These are phyloP conservation scores for Phengaris alcon DNA, from an alignment of 2,888 invertebrate species.

Conservation along the genomic window DNA sequence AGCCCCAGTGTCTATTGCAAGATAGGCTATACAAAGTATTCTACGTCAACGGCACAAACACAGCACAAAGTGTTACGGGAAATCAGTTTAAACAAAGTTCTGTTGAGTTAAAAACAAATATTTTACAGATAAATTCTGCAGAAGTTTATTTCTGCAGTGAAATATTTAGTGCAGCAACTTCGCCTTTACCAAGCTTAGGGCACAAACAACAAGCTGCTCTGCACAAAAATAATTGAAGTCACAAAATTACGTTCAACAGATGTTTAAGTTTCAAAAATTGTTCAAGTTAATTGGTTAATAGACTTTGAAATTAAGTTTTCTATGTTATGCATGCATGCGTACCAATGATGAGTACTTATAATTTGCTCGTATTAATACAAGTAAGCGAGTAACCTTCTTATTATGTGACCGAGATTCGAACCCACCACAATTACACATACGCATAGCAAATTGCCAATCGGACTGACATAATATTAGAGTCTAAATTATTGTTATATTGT, in stretches of 20 bases:
- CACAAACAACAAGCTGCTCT: constrained; percentile 17
- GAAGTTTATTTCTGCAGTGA: constrained; percentile 18
- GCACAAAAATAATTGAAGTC: constrained; percentile 11
- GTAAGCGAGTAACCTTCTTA: too few relatives aligned
- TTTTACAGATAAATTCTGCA: constrained; percentile 18
- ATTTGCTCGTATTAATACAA: too few relatives aligned
- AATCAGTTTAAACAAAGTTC: constrained; percentile 17
- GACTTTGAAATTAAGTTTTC: too few relatives aligned
- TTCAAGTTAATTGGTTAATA: neutral
- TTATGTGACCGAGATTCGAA: too few relatives aligned
- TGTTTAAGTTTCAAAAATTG: neutral
- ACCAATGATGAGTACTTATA: too few relatives aligned
- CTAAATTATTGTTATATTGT: too few relatives aligned
- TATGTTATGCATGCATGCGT: too few relatives aligned
- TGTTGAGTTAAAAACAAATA: constrained; percentile 19
- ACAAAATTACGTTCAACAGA: neutral
- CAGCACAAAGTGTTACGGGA: constrained; percentile 4
- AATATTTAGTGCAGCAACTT: constrained; percentile 27
- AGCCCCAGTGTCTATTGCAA: too few relatives aligned
- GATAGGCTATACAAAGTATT: neutral
- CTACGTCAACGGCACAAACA: neutral
- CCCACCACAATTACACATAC: too few relatives aligned
- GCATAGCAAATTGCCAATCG: too few relatives aligned
- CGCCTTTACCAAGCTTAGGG: neutral
- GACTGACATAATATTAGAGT: too few relatives aligned